Percentiles rank a stretch among this genome's conserved stretches.
phyloP scores from a whole-genome alignment of 2,797 vertebrate genomes.

The Numenius phaeopus region DNA sequence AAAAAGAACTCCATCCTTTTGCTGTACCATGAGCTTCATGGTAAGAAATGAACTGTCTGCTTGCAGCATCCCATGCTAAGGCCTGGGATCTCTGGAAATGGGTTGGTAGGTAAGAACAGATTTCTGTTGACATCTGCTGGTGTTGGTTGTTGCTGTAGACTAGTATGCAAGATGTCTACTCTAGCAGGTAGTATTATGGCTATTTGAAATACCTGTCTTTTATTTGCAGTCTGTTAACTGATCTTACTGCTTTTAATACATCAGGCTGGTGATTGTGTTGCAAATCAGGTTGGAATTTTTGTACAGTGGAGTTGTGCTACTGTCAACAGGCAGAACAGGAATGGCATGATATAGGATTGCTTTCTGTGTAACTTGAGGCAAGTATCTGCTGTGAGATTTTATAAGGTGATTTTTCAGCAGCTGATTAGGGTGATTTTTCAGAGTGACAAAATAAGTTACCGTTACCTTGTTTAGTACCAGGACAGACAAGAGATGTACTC shows the following conservation, averaged over 20 bases:
- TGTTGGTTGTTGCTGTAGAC: not conserved
- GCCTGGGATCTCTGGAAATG: not conserved
- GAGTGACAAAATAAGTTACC: not conserved
- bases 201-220: not conserved
- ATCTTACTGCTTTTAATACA: not conserved
- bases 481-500: not conserved
- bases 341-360: accelerated
- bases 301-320: not conserved
- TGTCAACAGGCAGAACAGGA: not conserved
- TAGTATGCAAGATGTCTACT: not conserved
- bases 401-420: not conserved
- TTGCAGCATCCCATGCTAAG: not conserved
- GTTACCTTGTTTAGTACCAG: not conserved
- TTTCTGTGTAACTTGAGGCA: not conserved
- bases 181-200: not conserved
- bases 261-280: not conserved
- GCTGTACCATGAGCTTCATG: not conserved
- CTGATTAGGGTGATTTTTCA: not conserved
- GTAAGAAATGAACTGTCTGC: not conserved
- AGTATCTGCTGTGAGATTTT: not conserved
- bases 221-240: not conserved
- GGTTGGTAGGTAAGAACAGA: not conserved
- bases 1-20: not conserved
- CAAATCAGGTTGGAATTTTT: not conserved
- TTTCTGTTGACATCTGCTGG: not conserved